Conservation (phyloP, 2,797 vertebrate species). For the Sebastes taczanowskii region DNA sequence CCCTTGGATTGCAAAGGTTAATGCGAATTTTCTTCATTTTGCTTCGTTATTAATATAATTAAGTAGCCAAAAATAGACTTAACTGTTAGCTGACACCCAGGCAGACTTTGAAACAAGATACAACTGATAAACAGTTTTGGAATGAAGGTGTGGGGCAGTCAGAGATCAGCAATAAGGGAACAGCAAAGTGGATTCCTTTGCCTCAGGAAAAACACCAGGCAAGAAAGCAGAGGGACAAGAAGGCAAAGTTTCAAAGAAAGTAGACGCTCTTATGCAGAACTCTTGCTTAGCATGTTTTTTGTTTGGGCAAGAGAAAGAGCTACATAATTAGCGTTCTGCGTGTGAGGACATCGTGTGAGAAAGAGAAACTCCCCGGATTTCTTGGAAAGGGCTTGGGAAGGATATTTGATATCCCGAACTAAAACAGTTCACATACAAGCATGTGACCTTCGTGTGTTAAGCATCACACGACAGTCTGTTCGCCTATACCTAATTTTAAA, state of each 20-base stretch:
- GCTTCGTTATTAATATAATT: background rate
- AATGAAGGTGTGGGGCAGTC: background rate
- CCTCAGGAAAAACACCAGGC: background rate
- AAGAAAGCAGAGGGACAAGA: background rate
- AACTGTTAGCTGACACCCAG: background rate
- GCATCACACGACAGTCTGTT: background rate
- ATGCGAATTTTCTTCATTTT: background rate
- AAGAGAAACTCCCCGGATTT: background rate
- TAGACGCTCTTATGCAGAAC: background rate
- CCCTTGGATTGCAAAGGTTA: background rate
- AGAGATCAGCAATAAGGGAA: background rate
- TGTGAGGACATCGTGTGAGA: background rate
- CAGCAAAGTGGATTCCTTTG: background rate
- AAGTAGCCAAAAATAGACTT: background rate
- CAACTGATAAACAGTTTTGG: background rate
- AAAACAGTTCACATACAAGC: constrained; percentile 48
- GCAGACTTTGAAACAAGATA: background rate
- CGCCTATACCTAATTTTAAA: background rate
- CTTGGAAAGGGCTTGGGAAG: constrained; percentile 44
- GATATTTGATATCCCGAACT: constrained; percentile 71
- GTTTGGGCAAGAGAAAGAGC: background rate
- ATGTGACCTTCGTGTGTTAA: constrained; percentile 50
- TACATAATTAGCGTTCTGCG: background rate
- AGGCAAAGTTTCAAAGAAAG: background rate
- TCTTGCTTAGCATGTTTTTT: constrained; percentile 1